phyloP scores from a whole-genome alignment of 2,888 invertebrate species.

The Conus canariensis region DNA sequence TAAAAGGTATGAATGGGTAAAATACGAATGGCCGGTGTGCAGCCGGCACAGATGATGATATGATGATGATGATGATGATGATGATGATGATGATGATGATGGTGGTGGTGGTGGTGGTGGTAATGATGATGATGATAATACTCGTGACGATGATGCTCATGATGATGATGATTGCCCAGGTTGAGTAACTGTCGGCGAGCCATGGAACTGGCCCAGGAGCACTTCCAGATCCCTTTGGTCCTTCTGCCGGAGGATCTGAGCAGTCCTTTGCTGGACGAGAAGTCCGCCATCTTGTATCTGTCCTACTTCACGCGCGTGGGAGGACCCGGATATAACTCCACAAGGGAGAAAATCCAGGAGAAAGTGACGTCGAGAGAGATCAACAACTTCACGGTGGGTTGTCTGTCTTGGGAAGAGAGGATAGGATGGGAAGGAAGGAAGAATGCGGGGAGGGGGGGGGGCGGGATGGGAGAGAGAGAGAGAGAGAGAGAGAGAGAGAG shows the following conservation, averaged over 20 bases:
- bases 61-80: no score
- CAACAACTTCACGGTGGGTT: constrained; percentile 94
- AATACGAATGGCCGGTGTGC: no score
- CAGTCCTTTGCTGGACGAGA: constrained; percentile 95
- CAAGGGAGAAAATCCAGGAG: constrained; percentile 91
- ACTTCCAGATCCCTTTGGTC: constrained; percentile 95
- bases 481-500: not conserved
- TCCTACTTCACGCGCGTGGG: constrained; percentile 99
- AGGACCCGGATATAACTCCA: constrained; percentile 93
- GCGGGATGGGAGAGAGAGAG: not conserved
- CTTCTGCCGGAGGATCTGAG: constrained; percentile 96
- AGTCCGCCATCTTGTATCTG: constrained; percentile 98
- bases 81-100: no score
- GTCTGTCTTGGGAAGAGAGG: not conserved
- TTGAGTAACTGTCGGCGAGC: constrained; percentile 95
- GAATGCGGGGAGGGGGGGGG: not conserved
- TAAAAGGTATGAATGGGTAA: no score
- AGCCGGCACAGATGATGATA: no score
- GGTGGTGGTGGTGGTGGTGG: not conserved
- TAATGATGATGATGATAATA: no score
- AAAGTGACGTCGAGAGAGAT: constrained; percentile 87
- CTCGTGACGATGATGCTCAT: no score
- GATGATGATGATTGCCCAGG: constrained; percentile 79
- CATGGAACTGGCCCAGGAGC: constrained; percentile 94
- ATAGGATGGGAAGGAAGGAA: not conserved